Base-by-base conservation (phyloP, 2,888 invertebrate genomes). In the Mylabris sibirica region DNA sequence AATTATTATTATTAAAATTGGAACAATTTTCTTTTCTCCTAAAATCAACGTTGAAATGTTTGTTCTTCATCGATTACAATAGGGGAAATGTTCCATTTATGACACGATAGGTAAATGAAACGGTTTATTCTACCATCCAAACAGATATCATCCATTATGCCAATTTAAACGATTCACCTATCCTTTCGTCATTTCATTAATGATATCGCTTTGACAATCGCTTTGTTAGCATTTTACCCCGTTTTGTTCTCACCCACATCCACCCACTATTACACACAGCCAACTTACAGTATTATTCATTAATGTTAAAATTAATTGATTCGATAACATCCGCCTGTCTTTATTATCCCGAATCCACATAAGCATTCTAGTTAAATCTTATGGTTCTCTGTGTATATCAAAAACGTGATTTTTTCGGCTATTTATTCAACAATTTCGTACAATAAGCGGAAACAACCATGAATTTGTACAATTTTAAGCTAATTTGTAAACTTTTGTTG, bases 181-280 rank as follows among this genome's bases (percentile, higher is more conserved):
- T 57, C 57, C 14, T 24, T 30, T 49, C 44, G 44, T 57, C 57
- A 2, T 57, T 57, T 24, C 24, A 24, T 57, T 14, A 24, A 22
- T 24, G 22, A 24, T 26, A 57, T 24, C 24, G 24, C 24, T 57
- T 24, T 24, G 24, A 22, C 57, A 57, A 57, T 57, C 57, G 57
- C 57, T 57, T 57, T 24, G 57, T 24, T 57, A 24, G 57, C 57
- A 22, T 57, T 57, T 22, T 14, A 24, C 57, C 24, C 57, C 8
- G 24, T 20, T 53, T 53, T 22, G 9, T 22, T 24, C 9, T 14
- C 57, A 22, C 24, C 22, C 57, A 8, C 12, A 24, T 24, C 12
- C 5, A 24, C 24, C 57, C 17, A 24, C 1, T 24, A 9, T 14
- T 22, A 2, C 4, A 8, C 24, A 53, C n/a, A n/a, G n/a, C 20